These are phyloP conservation scores for Eremophila alpestris DNA, from an alignment of 2,797 vertebrate genomes.

Conservation along the genomic window DNA sequence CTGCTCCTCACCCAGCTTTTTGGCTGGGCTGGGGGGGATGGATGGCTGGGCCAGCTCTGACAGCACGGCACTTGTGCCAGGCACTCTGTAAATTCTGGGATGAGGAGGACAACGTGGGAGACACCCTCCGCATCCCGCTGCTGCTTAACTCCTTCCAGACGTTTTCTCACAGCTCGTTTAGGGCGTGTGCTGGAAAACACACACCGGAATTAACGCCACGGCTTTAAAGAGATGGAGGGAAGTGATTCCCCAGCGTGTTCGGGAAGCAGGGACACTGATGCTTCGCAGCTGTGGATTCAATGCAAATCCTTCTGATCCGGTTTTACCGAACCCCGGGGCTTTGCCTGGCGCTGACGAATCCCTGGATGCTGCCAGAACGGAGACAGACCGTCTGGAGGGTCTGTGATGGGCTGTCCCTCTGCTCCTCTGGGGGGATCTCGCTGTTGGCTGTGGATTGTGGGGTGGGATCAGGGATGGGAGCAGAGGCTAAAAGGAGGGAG, in stretches of 20 bases:
- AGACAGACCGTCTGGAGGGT: no score
- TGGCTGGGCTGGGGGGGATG: rapidly evolving
- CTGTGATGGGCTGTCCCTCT: background rate
- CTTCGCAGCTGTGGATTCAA: background rate
- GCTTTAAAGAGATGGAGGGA: background rate
- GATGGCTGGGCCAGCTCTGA: background rate
- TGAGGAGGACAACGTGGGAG: background rate
- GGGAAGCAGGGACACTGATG: background rate
- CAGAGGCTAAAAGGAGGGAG: background rate
- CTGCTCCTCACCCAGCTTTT: background rate
- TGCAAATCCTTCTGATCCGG: background rate
- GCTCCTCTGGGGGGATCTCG: background rate
- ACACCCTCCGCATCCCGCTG: background rate
- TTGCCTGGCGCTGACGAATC: background rate
- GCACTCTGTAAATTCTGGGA: background rate
- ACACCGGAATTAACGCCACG: background rate
- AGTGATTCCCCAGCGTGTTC: background rate
- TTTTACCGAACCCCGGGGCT: background rate
- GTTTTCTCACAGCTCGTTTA: background rate
- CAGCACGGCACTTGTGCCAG: background rate
- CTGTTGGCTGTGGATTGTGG: rapidly evolving
- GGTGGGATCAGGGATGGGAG: background rate
- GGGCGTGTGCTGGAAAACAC: slow-evolving; percentile 2
- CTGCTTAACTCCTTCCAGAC: background rate
- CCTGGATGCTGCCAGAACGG: background rate